These are phyloP conservation scores for Homarus gammarus DNA, from an alignment of 2,888 invertebrate genomes.

Conservation along the genomic window DNA sequence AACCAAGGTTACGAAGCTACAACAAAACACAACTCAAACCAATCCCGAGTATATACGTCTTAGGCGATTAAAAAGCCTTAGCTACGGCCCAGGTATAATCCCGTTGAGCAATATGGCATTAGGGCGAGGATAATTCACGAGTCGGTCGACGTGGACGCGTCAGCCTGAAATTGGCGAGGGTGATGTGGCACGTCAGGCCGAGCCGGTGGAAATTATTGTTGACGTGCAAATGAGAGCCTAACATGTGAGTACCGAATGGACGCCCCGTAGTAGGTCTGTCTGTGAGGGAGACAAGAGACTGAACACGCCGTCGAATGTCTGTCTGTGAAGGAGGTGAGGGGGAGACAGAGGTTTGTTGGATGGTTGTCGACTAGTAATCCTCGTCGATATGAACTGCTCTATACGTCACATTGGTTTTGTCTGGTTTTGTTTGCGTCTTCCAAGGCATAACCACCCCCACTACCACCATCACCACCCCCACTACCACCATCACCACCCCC, in stretches of 20 bases:
- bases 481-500: too few relatives aligned
- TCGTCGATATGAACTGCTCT: too few relatives aligned
- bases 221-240: constrained; percentile 28
- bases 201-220: constrained; percentile 2
- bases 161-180: constrained; percentile 32
- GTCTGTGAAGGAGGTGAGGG: too few relatives aligned
- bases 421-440: too few relatives aligned
- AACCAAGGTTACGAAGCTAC: constrained; percentile 12
- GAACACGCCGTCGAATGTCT: neutral
- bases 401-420: too few relatives aligned
- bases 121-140: constrained; percentile 24
- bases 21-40: too few relatives aligned
- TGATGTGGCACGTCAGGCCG: constrained; percentile 29
- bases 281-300: neutral
- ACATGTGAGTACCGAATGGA: constrained; percentile 33
- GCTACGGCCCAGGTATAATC: constrained; percentile 24
- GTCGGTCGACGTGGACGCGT: neutral
- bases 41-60: constrained; percentile 2
- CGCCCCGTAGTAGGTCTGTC: neutral
- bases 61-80: constrained; percentile 30
- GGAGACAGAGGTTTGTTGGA: too few relatives aligned
- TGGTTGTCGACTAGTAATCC: too few relatives aligned
- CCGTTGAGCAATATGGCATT: constrained; percentile 19
- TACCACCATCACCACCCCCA: too few relatives aligned
- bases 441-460: too few relatives aligned